Base-by-base conservation (phyloP, 1,140 invertebrate genomes). In the Kradibia gibbosae region DNA sequence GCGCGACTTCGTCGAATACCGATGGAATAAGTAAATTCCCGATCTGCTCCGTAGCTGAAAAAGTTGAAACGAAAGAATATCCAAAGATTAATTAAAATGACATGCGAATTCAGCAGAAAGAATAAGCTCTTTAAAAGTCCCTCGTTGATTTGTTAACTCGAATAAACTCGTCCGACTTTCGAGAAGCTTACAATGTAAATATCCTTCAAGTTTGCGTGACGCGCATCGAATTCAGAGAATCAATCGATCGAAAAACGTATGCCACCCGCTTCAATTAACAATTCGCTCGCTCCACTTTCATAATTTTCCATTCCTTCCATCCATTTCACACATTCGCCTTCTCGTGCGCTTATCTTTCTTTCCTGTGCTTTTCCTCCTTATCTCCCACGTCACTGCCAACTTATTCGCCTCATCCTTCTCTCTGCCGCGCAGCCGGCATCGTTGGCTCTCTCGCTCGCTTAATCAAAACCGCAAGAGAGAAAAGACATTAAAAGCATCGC, bases 401-500 rank as follows among this genome's bases (percentile, higher is more conserved):
- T 34, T n/a, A n/a, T n/a, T n/a, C 25, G 20, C 48, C 36, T 17
- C 31, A 17, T 73, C 28, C 20, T n/a, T 42, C 15, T 11, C 70
- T 50, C 25, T 15, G n/a, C 4, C 31, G 11, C 13, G 42, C 17
- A 45, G 20, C 70, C 45, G 39, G 3, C 34, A 39, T 48, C 73
- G 53, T 22, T 15, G 57, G 57, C 75, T 65, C 48, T 45, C 42
- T 60, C 67, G 53, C 82, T 87, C 88, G 88, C 83, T 90, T 91
- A 90, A 91, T 91, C 90, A 91, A 89, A 91, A 89, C 85, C 81
- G 86, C 81, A 34, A 83, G 85, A 84, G 85, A 89, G 88, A 88
- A 90, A 88, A 90, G 90, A 89, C 89, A 90, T 91, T 90, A 90
- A 89, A 90, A 88, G 85, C 82, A 83, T 83, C 82, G 78, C 84